phyloP scores from a whole-genome alignment of 2,888 invertebrate species.

The Xestia c-nigrum region DNA sequence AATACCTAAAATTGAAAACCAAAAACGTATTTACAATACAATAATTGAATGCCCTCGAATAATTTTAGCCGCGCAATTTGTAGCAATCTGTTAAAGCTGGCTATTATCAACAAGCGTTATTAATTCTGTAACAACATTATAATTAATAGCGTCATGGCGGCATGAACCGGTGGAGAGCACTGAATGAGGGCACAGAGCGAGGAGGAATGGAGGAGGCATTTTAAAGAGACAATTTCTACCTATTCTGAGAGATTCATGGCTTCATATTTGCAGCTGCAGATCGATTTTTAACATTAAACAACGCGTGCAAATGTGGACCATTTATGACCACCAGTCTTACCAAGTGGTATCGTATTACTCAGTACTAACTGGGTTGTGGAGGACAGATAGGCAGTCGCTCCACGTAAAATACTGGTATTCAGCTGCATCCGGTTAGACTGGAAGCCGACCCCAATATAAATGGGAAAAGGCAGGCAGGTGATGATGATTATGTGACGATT shows the following conservation, averaged over 20 bases:
- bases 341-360: too few relatives aligned
- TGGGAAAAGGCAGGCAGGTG: too few relatives aligned
- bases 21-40: slow-evolving; percentile 33
- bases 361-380: too few relatives aligned
- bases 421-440: too few relatives aligned
- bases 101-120: slow-evolving; percentile 62
- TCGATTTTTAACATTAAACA: neutral
- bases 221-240: neutral
- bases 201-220: slow-evolving; percentile 68
- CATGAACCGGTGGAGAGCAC: slow-evolving; percentile 77
- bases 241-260: neutral
- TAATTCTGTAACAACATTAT: slow-evolving; percentile 72
- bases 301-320: too few relatives aligned
- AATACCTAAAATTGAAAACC: neutral
- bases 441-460: too few relatives aligned
- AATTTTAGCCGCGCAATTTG: slow-evolving; percentile 53
- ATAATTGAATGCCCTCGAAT: slow-evolving; percentile 51
- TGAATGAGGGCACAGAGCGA: slow-evolving; percentile 72
- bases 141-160: slow-evolving; percentile 77
- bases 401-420: too few relatives aligned
- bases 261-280: neutral
- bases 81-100: slow-evolving; percentile 51
- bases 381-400: too few relatives aligned
- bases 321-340: too few relatives aligned
- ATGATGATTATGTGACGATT: too few relatives aligned